Evolutionary conservation across 2,113 vertebrate genomes (phyloP).

Genomic region (Nestor notabilis): DNA sequence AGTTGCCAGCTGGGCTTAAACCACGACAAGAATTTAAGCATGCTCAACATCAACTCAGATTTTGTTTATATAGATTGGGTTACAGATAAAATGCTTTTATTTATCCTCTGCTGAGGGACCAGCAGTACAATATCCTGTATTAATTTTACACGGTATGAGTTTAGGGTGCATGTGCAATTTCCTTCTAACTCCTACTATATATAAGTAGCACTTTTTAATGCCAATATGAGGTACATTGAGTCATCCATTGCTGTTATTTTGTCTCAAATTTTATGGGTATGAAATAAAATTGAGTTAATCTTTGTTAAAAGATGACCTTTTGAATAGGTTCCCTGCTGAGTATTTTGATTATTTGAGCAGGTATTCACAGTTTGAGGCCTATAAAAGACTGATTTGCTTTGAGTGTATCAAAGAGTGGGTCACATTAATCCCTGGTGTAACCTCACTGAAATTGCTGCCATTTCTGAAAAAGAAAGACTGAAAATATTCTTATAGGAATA

Average conservation of each 20-base stretch:
- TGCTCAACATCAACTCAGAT: neutral
- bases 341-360: slow-evolving; percentile 5
- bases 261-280: neutral
- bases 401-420: neutral
- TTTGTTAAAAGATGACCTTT: slow-evolving; percentile 40
- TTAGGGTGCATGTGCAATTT: neutral
- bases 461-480: neutral
- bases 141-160: neutral
- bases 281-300: neutral
- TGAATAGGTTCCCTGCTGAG: neutral
- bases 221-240: fast-evolving
- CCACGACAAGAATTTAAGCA: no score
- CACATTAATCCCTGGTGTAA: neutral
- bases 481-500: neutral
- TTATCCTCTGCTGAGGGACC: neutral
- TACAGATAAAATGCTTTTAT: neutral
- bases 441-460: neutral
- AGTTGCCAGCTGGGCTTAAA: no score
- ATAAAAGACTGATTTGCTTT: neutral
- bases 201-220: neutral
- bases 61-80: neutral
- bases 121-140: neutral
- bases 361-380: neutral
- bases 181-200: neutral
- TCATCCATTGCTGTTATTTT: neutral